Base-by-base conservation (phyloP, 2,113 vertebrate species). In the Scomber scombrus region DNA sequence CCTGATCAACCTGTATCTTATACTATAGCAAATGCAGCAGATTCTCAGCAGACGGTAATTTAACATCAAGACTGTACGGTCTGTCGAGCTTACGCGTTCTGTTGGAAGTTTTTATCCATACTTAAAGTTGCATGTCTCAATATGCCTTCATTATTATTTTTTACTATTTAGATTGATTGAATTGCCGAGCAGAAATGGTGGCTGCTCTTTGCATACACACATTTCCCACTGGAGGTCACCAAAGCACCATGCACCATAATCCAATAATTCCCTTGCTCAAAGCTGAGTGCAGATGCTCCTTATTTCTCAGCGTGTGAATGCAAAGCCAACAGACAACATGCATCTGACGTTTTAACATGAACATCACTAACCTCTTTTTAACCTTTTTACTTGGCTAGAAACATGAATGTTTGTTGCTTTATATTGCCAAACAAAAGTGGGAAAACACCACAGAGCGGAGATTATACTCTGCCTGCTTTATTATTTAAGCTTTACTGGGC, bases 201-300 rank as follows among this genome's bases (percentile, higher is more conserved):
- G 13, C 21, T 46, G 10, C 61, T 64, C 40, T 74, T 56, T 85
- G 46, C 64, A 60, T 63, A 49, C 63, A 45, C 66, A 23, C 11
- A 82, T 65, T 72, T 58, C 80, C 93, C 95, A 94, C 92, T 88
- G 85, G 95, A 90, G 92, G 91, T 94, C 94, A 93, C 88, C 74
- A 91, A 92, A 90, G 90, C 62, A 74, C 86, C 71, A 11, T 57
- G 12, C 62, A 69, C 72, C 21, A 61, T 80, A 45, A 66, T 58
- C 21, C 21, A 55, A 9, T 82, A 19, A 62, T 58, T 45, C 34
- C 56, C 54, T 45, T 10, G n/a, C 69, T 73, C 57, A 40, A 26
- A 66, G 34, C 60, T 49, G 43, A 75, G 0, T 80, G 62, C 57
- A 74, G 56, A 50, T 21, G 34, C 67, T 83, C 18, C 64, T 8